Percentiles rank a stretch among this genome's conserved stretches.
Conservation (phyloP, 2,888 invertebrate species). For the Hemithea aestivaria region DNA sequence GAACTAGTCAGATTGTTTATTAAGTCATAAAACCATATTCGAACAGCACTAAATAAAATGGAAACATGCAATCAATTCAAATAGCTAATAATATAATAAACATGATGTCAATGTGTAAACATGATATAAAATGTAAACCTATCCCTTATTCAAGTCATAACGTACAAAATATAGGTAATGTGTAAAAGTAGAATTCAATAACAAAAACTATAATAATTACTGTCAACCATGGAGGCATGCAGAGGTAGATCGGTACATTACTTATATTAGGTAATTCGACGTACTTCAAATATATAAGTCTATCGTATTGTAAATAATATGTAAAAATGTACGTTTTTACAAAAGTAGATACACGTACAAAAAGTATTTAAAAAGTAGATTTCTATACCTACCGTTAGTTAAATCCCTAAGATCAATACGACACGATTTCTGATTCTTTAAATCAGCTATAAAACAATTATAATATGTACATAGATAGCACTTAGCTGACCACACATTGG, state of each 20-base stretch:
- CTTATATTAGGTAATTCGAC: slow-evolving; percentile 39
- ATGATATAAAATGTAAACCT: slow-evolving; percentile 27
- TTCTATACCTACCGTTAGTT: too few relatives aligned
- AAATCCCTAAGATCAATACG: too few relatives aligned
- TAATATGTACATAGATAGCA: too few relatives aligned
- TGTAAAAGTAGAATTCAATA: slow-evolving; percentile 48
- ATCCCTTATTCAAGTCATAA: slow-evolving; percentile 51
- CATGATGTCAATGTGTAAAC: too few relatives aligned
- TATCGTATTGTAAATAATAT: not conserved
- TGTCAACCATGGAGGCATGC: slow-evolving; percentile 66
- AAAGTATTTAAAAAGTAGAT: too few relatives aligned
- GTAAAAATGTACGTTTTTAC: too few relatives aligned
- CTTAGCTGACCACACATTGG: too few relatives aligned
- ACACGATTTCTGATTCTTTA: too few relatives aligned
- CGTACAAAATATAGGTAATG: slow-evolving; percentile 59
- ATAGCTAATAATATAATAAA: slow-evolving; percentile 14
- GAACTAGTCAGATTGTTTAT: slow-evolving; percentile 71
- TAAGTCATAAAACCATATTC: slow-evolving; percentile 57
- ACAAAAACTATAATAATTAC: slow-evolving; percentile 61
- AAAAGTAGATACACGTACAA: too few relatives aligned
- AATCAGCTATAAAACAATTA: too few relatives aligned
- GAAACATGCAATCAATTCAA: slow-evolving; percentile 54
- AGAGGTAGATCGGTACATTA: slow-evolving; percentile 71
- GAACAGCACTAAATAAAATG: slow-evolving; percentile 58
- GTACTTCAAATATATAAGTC: slow-evolving; percentile 17